Conservation (phyloP, 2,113 vertebrate species). For the Sceloporus tristichus region DNA sequence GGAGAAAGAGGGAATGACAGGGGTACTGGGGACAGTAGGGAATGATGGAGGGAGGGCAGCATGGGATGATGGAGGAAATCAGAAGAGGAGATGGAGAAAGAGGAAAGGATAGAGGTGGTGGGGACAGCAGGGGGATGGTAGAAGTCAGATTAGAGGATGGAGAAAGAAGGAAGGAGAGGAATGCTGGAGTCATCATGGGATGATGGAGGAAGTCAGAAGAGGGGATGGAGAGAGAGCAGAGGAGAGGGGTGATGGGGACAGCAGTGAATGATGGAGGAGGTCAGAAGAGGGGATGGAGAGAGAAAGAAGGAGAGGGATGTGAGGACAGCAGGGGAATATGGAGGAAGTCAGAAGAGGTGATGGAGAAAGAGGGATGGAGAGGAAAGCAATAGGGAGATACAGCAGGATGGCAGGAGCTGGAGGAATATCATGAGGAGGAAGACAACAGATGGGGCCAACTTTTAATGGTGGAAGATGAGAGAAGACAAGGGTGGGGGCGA, state of each 20-base stretch:
- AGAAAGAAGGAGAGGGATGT: neutral
- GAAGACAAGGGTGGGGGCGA: neutral
- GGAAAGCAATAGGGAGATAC: too few species aligned
- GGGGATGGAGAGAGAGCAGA: neutral
- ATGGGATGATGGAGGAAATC: neutral
- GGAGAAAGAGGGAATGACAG: neutral
- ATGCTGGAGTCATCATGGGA: too few species aligned
- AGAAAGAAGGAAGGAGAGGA: neutral
- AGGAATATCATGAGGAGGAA: too few species aligned
- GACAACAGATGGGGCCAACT: too few species aligned
- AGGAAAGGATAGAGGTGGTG: too few species aligned
- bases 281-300: too few species aligned
- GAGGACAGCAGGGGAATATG: too few species aligned
- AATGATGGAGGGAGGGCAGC: neutral
- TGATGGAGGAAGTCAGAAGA: neutral
- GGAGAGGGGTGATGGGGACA: neutral
- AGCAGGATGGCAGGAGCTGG: too few species aligned
- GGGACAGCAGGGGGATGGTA: too few species aligned
- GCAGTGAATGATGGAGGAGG: neutral
- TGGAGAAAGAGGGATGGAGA: neutral
- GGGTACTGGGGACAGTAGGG: neutral
- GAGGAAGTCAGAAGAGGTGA: neutral
- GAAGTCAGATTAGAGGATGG: neutral
- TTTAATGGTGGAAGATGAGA: too few species aligned
- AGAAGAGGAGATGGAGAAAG: neutral